Percentiles rank a stretch among this genome's conserved stretches.
These are phyloP conservation scores for Amiota minor DNA, from an alignment of 2,888 invertebrate species.

Conservation along the genomic window DNA sequence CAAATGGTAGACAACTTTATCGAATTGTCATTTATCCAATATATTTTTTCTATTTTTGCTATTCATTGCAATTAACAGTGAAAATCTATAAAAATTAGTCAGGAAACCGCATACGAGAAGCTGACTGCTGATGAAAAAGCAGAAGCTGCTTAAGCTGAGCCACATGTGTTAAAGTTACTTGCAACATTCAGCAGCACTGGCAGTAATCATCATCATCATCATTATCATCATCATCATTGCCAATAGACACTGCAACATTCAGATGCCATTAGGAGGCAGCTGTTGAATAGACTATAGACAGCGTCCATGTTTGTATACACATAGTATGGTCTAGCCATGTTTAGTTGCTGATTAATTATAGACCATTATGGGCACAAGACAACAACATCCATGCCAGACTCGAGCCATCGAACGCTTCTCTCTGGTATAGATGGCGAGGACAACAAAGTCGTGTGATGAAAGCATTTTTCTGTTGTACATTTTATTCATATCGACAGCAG, in stretches of 20 bases:
- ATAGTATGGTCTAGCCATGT: constrained; percentile 16
- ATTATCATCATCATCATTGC: background rate
- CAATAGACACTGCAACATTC: background rate
- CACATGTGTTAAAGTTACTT: constrained; percentile 7
- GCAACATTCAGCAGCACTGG: background rate
- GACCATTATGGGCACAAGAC: constrained; percentile 50
- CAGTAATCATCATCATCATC: background rate
- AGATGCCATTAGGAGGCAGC: constrained; percentile 12
- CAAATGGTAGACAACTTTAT: constrained; percentile 29
- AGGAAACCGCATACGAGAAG: constrained; percentile 9
- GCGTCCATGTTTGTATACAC: background rate
- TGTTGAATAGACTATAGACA: background rate
- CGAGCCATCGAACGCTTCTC: no score
- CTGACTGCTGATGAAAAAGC: background rate
- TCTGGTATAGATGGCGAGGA: no score
- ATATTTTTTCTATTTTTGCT: background rate
- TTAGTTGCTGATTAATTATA: constrained; percentile 52
- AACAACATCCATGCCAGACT: constrained; percentile 40
- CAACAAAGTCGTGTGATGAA: constrained; percentile 47
- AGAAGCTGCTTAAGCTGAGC: constrained; percentile 12
- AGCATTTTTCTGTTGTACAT: constrained; percentile 64
- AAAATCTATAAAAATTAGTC: constrained; percentile 31
- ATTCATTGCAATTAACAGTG: constrained; percentile 26
- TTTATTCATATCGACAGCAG: constrained; percentile 60
- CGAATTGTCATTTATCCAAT: constrained; percentile 9